Evolutionary conservation across 1,140 invertebrate genomes (phyloP), one percentile per base, ranked within the genome.

Genomic region (Varroa destructor): DNA sequence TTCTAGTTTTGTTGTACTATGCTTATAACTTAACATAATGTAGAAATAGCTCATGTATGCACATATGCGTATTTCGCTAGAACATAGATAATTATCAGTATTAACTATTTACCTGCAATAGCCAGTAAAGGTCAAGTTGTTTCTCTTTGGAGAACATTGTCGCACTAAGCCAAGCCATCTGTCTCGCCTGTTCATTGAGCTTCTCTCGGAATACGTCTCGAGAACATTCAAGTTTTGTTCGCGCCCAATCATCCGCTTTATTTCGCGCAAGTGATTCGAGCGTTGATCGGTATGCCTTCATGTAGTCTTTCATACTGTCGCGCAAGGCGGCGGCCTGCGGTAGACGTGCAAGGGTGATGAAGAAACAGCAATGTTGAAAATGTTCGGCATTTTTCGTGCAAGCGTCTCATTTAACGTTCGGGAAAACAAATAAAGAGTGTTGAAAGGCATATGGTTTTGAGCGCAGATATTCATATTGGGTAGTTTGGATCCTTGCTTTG

Each of bases 101-200:
- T 25, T 37, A 3, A 58, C 57, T 58, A 58, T 8, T 3, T 12
- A 67, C 61, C 61, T 82, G 81, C 14, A 88, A 76, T 1, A 89
- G 75, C 85, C 86, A 87, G 5, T 82, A 77, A 73, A 82, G 74
- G 72, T 86, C 82, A 0, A 75, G 77, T 76, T 86, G 85, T 74
- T 86, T 86, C 56, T 84, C 81, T 74, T 82, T 73, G 25, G 55
- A 72, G 57, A 76, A 72, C 36, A 72, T 67, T 71, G 56, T 75
- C 4, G 71, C 82, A 25, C 82, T 80, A 25, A 87, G 81, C 85
- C 85, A 87, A 37, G 84, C 85, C 81, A 86, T 84, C 73, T 85
- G 82, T 70, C 85, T 78, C 4, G 83, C 78, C 73, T 84, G 83
- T 73, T 86, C 83, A 1, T 78, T 77, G 3, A 86, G 75, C 76